Percentiles rank a stretch among this genome's conserved stretches.
Evolutionary conservation across 2,888 invertebrate genomes (phyloP).

Genomic region (Drosophila macrothrix): DNA sequence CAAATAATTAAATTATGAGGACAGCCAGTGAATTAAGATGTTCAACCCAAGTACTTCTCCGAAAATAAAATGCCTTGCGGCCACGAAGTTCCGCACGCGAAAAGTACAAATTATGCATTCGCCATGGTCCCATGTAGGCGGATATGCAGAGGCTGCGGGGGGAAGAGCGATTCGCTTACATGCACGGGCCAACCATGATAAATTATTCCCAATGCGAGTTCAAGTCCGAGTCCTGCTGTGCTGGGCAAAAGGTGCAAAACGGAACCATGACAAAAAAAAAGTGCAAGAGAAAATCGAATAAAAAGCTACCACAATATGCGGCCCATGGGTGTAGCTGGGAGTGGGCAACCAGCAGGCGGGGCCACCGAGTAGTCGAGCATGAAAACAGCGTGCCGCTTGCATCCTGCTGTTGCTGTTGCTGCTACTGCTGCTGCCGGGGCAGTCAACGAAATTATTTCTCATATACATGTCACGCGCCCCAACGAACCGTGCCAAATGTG

Average conservation of each 20-base stretch:
- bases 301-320: constrained; percentile 37
- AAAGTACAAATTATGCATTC: constrained; percentile 74
- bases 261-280: constrained; percentile 22
- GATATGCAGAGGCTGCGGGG: background rate
- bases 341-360: constrained; percentile 6
- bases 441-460: constrained; percentile 81
- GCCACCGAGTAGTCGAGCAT: constrained; percentile 50
- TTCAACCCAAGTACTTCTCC: constrained; percentile 10
- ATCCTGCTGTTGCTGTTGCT: constrained; percentile 35
- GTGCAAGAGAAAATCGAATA: constrained; percentile 53
- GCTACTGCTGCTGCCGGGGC: constrained; percentile 51
- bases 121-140: constrained; percentile 8
- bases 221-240: constrained; percentile 39
- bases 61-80: constrained; percentile 12
- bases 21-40: constrained; percentile 61
- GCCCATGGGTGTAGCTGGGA: background rate
- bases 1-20: constrained; percentile 76
- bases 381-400: constrained; percentile 71
- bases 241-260: constrained; percentile 49
- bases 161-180: constrained; percentile 3
- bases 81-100: constrained; percentile 47
- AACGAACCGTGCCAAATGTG: constrained; percentile 75
- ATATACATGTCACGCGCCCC: constrained; percentile 79
- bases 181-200: constrained; percentile 60
- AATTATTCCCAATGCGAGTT: constrained; percentile 70